A percentile compares a stretch with the other conserved stretches of the same genome.
These are phyloP conservation scores for Thunnus thynnus DNA, from an alignment of 2,113 vertebrate genomes.

Conservation along the genomic window DNA sequence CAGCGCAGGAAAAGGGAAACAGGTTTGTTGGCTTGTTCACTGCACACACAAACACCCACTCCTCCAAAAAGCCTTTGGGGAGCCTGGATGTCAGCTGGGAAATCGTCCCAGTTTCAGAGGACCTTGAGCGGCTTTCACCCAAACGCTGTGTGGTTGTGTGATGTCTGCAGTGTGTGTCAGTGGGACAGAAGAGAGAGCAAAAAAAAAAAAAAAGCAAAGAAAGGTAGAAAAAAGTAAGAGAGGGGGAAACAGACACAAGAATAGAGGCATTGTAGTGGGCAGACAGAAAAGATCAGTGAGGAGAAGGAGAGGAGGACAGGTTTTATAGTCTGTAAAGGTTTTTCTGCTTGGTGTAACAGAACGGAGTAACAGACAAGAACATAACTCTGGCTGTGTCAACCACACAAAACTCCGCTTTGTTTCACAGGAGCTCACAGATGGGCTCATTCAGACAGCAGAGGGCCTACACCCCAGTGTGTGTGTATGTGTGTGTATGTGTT, in stretches of 20 bases:
- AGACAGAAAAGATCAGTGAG: conserved; percentile 8
- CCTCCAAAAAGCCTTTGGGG: conserved; percentile 52
- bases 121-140: conserved; percentile 55
- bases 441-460: conserved; percentile 69
- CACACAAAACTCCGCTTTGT: conserved; percentile 72
- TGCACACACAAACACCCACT: conserved; percentile 53
- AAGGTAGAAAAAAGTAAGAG: not conserved
- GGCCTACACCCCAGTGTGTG: not conserved
- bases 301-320: conserved; percentile 4
- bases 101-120: conserved; percentile 65
- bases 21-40: conserved; percentile 63
- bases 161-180: conserved; percentile 15
- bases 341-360: conserved; percentile 44
- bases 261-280: not conserved
- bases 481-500: conserved; percentile 16
- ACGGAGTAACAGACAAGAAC: conserved; percentile 38
- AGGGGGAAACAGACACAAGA: not conserved
- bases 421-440: conserved; percentile 79
- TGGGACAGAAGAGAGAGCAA: not conserved
- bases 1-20: conserved; percentile 47
- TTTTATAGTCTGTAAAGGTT: conserved; percentile 28
- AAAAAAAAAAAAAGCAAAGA: not conserved
- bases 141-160: conserved; percentile 35
- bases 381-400: conserved; percentile 53
- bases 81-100: conserved; percentile 60